Conservation (phyloP, 2,797 vertebrate species). For the Cossypha polioptera region DNA sequence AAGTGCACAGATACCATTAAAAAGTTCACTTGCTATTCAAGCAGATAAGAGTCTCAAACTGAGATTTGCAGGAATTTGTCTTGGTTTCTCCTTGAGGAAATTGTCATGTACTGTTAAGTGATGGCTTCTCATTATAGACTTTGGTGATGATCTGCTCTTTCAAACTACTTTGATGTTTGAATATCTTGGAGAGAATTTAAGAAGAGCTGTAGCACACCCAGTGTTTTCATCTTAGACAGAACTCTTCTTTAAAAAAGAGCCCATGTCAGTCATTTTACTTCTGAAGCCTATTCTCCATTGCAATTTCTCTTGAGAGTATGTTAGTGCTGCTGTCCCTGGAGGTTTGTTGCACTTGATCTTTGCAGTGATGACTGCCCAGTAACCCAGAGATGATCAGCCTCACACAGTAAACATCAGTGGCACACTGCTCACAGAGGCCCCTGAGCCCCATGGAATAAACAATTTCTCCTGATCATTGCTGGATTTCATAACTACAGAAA, state of each 20-base stretch:
- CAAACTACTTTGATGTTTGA: background rate
- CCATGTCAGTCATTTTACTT: background rate
- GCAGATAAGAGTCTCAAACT: background rate
- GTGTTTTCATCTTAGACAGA: background rate
- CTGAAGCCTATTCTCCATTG: background rate
- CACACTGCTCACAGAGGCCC: background rate
- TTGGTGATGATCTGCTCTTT: background rate
- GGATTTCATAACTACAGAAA: background rate
- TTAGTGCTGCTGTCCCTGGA: background rate
- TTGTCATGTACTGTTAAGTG: background rate
- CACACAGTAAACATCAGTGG: background rate
- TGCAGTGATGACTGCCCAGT: no score
- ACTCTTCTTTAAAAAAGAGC: background rate
- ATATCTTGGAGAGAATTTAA: background rate
- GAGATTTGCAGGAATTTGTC: background rate
- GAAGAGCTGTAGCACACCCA: background rate
- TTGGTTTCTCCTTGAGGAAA: background rate
- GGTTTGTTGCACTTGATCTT: background rate
- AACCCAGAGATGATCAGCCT: background rate
- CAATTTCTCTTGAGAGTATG: background rate
- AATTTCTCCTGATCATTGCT: background rate
- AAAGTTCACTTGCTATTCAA: background rate
- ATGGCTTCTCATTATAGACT: background rate
- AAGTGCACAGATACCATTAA: background rate
- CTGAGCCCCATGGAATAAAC: background rate